Base-by-base conservation (phyloP, 2,113 vertebrate genomes). In the Muntiacus muntjak region DNA sequence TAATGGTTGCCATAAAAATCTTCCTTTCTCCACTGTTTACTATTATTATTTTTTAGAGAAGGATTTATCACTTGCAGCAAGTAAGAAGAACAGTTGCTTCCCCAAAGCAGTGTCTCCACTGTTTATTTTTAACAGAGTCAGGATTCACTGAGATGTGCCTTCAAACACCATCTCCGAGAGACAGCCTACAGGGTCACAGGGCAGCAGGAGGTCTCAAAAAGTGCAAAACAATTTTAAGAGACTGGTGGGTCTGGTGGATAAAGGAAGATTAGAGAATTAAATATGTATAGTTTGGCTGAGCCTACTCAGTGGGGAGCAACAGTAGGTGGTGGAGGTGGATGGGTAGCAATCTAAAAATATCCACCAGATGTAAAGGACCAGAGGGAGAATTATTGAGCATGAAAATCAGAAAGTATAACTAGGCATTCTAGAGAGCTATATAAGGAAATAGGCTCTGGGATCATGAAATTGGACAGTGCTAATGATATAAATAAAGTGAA, bases 341-440 rank as follows among this genome's bases (percentile, higher is more conserved):
- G 74, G 67, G 89, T 40, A 94, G 86, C 74, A 85, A 85, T 93
- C 97, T 98, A 98, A 98, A 98, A 98, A 97, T 98, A 98, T n/a
- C 79, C 47, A 30, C 25, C 78, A 89, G 89, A 95, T 93, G 54
- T 81, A 95, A 97, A 95, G 19, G 93, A 95, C 97, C 89, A 84
- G 82, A 95, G 58, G 47, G 55, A 93, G 78, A 91, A 85, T 89
- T 93, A 91, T 62, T 97, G 86, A 94, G 93, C 95, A 95, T 94
- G 85, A 92, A 97, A 97, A 95, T 83, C 64, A 94, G 33, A 94
- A 95, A 89, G 45, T 40, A 93, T 86, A 76, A 57, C 64, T 60
- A 88, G 85, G 92, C 11, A 86, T 45, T 82, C 52, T 85, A 95
- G 52, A 85, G n/a, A 94, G 47, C 89, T n/a, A 82, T 26, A 52